Percentiles rank a stretch among this genome's conserved stretches.
These are phyloP conservation scores for Bimastos eiseni DNA, from an alignment of 2,888 invertebrate genomes.

Conservation along the genomic window DNA sequence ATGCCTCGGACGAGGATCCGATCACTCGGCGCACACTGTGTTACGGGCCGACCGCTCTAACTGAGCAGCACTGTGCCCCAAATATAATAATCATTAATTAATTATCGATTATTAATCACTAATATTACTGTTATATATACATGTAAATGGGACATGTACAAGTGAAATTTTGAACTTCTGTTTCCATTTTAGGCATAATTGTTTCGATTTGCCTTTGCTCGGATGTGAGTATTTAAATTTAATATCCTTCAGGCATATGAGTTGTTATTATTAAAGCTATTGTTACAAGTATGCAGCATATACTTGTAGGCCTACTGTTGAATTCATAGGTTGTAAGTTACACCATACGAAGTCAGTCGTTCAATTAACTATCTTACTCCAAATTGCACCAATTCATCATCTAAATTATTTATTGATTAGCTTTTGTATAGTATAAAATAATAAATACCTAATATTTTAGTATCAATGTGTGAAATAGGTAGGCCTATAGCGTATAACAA, in stretches of 20 bases:
- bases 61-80: no score
- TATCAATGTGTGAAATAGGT: no score
- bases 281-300: neutral
- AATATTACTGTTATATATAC: no score
- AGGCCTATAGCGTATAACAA: no score
- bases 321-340: neutral
- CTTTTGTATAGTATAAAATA: neutral
- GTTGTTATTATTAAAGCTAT: neutral
- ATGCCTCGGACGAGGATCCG: no score
- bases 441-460: neutral
- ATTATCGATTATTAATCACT: neutral
- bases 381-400: neutral
- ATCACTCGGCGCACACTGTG: no score
- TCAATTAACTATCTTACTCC: neutral
- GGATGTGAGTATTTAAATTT: neutral
- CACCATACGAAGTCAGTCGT: neutral
- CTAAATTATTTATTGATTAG: neutral
- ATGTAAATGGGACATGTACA: neutral
- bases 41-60: no score
- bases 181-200: slow-evolving; percentile 6
- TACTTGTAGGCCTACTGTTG: no score
- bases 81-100: neutral
- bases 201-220: neutral
- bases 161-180: neutral
- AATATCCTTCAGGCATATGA: neutral